phyloP scores from a whole-genome alignment of 2,797 vertebrate genomes.

The Odontamblyopus lacepedii region DNA sequence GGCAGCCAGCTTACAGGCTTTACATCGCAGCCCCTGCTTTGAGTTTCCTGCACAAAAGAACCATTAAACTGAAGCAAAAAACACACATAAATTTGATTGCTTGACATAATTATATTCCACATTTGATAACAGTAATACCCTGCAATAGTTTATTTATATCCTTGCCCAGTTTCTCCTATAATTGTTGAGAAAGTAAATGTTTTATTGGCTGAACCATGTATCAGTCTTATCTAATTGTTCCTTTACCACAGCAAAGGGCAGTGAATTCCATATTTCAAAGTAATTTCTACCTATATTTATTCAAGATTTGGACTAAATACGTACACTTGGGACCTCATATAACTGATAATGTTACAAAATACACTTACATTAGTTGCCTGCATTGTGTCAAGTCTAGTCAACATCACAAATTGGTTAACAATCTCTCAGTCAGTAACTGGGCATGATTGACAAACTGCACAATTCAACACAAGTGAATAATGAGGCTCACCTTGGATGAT shows the following conservation, averaged over 20 bases:
- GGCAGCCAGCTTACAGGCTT: conserved; percentile 85
- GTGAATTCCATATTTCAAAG: not conserved
- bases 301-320: not conserved
- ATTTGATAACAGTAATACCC: not conserved
- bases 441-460: not conserved
- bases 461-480: conserved; percentile 3
- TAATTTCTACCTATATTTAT: not conserved
- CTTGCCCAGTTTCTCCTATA: not conserved
- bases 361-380: not conserved
- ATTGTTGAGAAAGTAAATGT: no score
- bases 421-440: not conserved
- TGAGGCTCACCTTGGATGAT: conserved; percentile 82
- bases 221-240: not conserved
- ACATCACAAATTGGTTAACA: not conserved
- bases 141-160: not conserved
- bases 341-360: no score
- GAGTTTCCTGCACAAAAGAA: conserved; percentile 82
- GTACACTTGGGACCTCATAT: no score
- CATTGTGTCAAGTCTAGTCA: not conserved
- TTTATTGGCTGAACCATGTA: no score
- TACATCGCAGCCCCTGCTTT: conserved; percentile 90
- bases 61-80: conserved; percentile 2
- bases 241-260: not conserved
- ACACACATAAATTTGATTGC: not conserved
- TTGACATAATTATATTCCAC: not conserved